These are phyloP conservation scores for Otus sunia DNA, from an alignment of 2,113 vertebrate species.

Conservation along the genomic window DNA sequence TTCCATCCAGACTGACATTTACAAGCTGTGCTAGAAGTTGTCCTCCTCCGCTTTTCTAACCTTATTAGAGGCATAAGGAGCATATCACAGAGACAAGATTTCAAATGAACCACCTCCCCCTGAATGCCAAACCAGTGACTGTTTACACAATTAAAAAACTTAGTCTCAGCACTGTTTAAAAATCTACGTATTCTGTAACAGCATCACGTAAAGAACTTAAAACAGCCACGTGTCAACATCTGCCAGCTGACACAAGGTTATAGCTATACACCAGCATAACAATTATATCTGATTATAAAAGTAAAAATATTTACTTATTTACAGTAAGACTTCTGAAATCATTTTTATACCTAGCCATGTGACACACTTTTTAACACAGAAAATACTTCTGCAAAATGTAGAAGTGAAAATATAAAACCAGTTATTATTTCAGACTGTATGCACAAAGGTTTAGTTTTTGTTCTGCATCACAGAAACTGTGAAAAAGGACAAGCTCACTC, in stretches of 20 bases:
- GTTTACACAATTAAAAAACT: conserved; percentile 44
- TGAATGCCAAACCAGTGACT: conserved; percentile 53
- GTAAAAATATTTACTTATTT: background rate
- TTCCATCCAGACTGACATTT: conserved; percentile 66
- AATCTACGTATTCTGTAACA: background rate
- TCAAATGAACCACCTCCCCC: conserved; percentile 52
- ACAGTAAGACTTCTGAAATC: background rate
- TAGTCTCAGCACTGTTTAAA: conserved; percentile 5
- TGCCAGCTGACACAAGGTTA: background rate
- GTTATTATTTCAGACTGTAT: background rate
- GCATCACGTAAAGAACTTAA: background rate
- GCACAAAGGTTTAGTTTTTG: background rate
- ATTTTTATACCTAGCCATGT: background rate
- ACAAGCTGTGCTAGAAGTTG: conserved; percentile 55
- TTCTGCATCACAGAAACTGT: background rate
- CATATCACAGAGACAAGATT: conserved; percentile 56
- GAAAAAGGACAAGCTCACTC: background rate
- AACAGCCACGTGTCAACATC: background rate
- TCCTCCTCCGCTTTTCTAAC: conserved; percentile 52
- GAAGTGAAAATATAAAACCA: background rate
- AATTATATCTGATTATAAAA: background rate
- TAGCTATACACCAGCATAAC: background rate
- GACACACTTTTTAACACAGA: background rate
- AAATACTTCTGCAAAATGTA: background rate
- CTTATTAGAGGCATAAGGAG: conserved; percentile 57